Percentiles rank a stretch among this genome's conserved stretches.
These are phyloP conservation scores for Ceratina japonica DNA, from an alignment of 1,140 invertebrate genomes.

Conservation along the genomic window DNA sequence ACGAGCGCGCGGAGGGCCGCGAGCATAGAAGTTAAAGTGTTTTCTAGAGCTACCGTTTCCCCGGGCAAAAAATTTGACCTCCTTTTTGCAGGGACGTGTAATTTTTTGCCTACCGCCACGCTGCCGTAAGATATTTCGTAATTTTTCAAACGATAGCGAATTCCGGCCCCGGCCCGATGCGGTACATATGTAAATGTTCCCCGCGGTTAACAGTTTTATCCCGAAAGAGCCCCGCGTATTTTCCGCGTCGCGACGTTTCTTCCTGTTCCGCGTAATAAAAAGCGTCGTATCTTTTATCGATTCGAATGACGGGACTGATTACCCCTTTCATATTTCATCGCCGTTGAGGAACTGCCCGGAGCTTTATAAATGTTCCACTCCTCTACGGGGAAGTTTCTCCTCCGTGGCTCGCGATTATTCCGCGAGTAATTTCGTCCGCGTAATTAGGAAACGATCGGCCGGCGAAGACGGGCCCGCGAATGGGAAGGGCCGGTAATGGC, in stretches of 20 bases:
- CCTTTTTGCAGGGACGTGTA: conserved; percentile 1
- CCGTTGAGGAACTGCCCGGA: too few relatives aligned
- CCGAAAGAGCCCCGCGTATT: too few relatives aligned
- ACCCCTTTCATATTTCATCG: too few relatives aligned
- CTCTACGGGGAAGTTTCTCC: too few relatives aligned
- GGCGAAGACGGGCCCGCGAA: background rate
- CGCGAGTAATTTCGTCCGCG: background rate
- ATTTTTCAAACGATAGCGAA: background rate
- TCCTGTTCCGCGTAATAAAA: background rate
- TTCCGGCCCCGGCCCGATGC: background rate
- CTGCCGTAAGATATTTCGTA: conserved; percentile 7
- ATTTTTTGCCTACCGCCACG: background rate
- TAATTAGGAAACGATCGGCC: background rate
- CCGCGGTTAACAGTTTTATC: background rate
- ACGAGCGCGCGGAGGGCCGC: background rate
- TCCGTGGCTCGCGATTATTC: too few relatives aligned
- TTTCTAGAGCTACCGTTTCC: background rate
- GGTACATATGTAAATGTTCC: too few relatives aligned
- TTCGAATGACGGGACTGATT: too few relatives aligned
- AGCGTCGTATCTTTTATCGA: too few relatives aligned
- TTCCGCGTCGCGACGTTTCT: too few relatives aligned
- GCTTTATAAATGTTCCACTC: too few relatives aligned
- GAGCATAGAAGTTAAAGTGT: conserved; percentile 10
- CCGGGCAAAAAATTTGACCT: conserved; percentile 4
- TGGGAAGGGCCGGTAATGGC: conserved; percentile 31